Conservation (phyloP, 1,140 invertebrate genomes). For the Cryptotermes secundus region DNA sequence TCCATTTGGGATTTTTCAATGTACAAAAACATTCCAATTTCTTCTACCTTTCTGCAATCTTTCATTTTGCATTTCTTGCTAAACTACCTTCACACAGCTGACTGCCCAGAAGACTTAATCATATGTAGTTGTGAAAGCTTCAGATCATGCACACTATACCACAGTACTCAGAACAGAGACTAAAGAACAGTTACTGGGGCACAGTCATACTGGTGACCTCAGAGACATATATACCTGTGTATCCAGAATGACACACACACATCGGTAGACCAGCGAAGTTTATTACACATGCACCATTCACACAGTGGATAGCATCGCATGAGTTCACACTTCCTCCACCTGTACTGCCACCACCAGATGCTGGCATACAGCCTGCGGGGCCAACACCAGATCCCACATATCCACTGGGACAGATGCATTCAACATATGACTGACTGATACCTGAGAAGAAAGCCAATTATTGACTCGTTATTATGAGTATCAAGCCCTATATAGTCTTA, state of each 20-base stretch:
- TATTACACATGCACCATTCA: constrained; percentile 60
- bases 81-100: too few species aligned
- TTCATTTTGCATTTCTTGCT: too few species aligned
- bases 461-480: background rate
- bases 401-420: constrained; percentile 77
- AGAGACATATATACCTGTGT: constrained; percentile 51
- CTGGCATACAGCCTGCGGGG: constrained; percentile 66
- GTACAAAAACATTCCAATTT: too few species aligned
- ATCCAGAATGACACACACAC: constrained; percentile 62
- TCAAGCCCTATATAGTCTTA: too few species aligned
- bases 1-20: too few species aligned
- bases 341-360: constrained; percentile 25
- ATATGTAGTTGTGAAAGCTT: too few species aligned
- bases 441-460: constrained; percentile 40
- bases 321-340: constrained; percentile 42
- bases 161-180: too few species aligned
- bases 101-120: too few species aligned
- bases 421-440: constrained; percentile 55
- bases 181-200: too few species aligned
- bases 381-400: constrained; percentile 81
- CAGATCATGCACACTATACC: too few species aligned
- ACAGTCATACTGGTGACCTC: too few species aligned
- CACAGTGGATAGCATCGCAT: constrained; percentile 69
- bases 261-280: constrained; percentile 41
- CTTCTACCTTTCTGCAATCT: too few species aligned